A percentile compares a stretch with the other conserved stretches of the same genome.
Evolutionary conservation across 2,113 vertebrate species (phyloP).

Genomic region (Rhinolophus sinicus): DNA sequence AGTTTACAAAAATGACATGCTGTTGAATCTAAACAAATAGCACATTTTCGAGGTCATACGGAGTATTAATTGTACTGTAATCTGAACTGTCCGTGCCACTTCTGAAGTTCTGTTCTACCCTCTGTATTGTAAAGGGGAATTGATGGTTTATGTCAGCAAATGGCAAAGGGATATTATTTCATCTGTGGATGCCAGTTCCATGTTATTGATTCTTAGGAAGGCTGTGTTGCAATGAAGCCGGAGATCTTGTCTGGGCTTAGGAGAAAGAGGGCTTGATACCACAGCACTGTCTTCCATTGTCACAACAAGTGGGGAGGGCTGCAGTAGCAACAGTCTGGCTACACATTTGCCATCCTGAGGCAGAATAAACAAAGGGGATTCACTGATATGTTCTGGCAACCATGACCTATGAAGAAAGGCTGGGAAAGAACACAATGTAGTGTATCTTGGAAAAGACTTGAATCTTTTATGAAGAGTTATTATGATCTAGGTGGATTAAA

Average conservation of each 20-base stretch:
- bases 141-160: not conserved
- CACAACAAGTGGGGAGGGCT: not conserved
- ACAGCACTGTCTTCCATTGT: not conserved
- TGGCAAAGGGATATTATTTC: not conserved
- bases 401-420: not conserved
- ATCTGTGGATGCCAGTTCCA: not conserved
- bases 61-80: not conserved
- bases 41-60: not conserved
- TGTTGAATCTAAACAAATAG: not conserved
- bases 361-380: not conserved
- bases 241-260: not conserved
- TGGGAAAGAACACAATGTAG: not conserved
- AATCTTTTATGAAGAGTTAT: not conserved
- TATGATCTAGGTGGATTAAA: not conserved
- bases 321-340: not conserved
- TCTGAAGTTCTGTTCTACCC: not conserved
- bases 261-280: not conserved
- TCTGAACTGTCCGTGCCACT: not conserved
- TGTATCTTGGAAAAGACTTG: slow-evolving; percentile 1
- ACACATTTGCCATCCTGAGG: not conserved
- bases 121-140: not conserved
- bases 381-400: not conserved
- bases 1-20: not conserved
- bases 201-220: not conserved
- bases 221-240: not conserved